Evolutionary conservation across 2,888 invertebrate species (phyloP).

Genomic region (Eupeodes latifasciatus): DNA sequence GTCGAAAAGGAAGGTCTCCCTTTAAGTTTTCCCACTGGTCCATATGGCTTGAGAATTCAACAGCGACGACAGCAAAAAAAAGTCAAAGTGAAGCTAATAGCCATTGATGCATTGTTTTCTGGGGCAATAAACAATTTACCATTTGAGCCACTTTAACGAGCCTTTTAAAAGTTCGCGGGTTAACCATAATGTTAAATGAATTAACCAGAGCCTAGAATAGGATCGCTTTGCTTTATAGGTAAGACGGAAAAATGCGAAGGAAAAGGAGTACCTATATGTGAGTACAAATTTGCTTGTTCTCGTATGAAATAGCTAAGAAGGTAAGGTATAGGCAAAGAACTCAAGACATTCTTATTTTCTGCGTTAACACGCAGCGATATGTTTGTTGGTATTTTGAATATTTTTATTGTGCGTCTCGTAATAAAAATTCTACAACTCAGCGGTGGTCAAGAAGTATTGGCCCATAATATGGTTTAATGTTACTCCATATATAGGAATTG

Average conservation of each 20-base stretch:
- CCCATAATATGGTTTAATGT: too few relatives aligned
- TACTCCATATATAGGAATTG: too few relatives aligned
- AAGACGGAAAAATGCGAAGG: too few relatives aligned
- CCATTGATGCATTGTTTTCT: constrained; percentile 71
- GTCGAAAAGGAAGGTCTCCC: neutral
- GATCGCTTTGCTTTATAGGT: constrained; percentile 23
- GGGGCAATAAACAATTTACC: constrained; percentile 66
- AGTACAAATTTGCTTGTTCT: constrained; percentile 12
- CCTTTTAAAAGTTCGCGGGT: constrained; percentile 40
- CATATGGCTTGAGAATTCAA: constrained; percentile 24
- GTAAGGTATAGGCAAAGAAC: neutral
- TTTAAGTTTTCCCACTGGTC: constrained; percentile 13
- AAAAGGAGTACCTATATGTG: neutral
- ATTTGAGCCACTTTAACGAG: constrained; percentile 33
- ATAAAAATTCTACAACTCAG: constrained; percentile 65
- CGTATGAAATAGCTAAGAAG: constrained; percentile 2
- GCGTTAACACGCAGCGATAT: constrained; percentile 5
- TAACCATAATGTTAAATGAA: constrained; percentile 57
- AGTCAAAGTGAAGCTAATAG: constrained; percentile 60
- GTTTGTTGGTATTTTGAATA: constrained; percentile 36
- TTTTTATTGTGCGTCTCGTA: constrained; percentile 61
- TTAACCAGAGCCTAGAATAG: constrained; percentile 34
- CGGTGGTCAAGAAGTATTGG: constrained; percentile 3
- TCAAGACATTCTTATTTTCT: constrained; percentile 14
- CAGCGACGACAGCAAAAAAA: neutral